Percentiles rank a stretch among this genome's conserved stretches.
Evolutionary conservation across 1,140 invertebrate species (phyloP).

Genomic region (Megalopta genalis): DNA sequence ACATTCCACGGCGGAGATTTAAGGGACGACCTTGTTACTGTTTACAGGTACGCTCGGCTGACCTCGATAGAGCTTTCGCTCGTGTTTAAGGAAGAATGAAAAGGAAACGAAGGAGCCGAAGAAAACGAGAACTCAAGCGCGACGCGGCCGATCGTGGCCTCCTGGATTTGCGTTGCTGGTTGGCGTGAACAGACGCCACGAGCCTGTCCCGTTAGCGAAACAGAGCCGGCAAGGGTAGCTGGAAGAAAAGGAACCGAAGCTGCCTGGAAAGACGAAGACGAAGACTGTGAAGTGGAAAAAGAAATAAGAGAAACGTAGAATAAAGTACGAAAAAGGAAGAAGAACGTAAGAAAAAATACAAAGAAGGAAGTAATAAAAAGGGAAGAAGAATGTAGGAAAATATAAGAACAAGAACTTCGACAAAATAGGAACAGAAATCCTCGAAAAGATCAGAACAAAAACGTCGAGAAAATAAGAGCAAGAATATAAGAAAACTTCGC

Average conservation of each 20-base stretch:
- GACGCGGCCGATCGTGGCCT: not conserved
- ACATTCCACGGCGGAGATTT: not conserved
- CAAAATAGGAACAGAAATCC: too few species aligned
- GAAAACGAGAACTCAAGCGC: slow-evolving; percentile 38
- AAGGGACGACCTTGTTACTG: slow-evolving; percentile 36
- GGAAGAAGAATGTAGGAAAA: too few species aligned
- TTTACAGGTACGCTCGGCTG: slow-evolving; percentile 44
- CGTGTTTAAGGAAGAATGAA: slow-evolving; percentile 34
- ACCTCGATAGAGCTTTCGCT: slow-evolving; percentile 26
- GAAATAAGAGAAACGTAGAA: too few species aligned
- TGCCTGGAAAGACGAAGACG: too few species aligned
- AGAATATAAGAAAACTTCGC: too few species aligned
- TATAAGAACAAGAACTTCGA: too few species aligned
- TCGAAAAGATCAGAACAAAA: too few species aligned
- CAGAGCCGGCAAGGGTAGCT: too few species aligned
- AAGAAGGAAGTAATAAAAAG: not conserved
- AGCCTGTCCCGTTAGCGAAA: not conserved
- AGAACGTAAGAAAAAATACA: not conserved
- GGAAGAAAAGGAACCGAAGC: not conserved
- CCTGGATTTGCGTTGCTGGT: not conserved
- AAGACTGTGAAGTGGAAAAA: too few species aligned
- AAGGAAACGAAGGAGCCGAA: slow-evolving; percentile 46
- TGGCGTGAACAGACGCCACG: slow-evolving; percentile 24
- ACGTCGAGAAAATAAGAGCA: too few species aligned
- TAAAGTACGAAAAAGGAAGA: too few species aligned